These are phyloP conservation scores for Oreochromis tanganicae DNA, from an alignment of 2,113 vertebrate genomes.

Conservation along the genomic window DNA sequence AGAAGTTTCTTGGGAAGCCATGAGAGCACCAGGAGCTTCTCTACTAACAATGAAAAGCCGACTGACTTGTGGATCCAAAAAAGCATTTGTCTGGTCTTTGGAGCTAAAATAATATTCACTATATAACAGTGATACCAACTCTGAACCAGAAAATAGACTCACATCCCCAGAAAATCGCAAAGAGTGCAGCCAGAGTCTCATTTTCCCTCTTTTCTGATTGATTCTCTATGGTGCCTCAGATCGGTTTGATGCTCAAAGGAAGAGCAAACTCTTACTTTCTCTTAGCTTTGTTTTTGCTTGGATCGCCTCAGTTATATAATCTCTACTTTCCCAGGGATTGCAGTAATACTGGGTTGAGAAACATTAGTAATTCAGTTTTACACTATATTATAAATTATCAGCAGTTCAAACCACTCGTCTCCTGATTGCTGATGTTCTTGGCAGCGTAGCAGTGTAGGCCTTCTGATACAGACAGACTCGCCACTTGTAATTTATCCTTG, in stretches of 20 bases:
- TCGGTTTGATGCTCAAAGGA: slow-evolving; percentile 2
- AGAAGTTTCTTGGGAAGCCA: not conserved
- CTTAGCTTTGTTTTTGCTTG: not conserved
- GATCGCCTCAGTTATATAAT: not conserved
- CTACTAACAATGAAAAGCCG: not conserved
- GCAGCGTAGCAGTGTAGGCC: not conserved
- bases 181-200: slow-evolving; percentile 3
- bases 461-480: not conserved
- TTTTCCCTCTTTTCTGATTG: slow-evolving; percentile 15
- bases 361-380: not conserved
- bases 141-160: slow-evolving; percentile 35
- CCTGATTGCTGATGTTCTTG: not conserved
- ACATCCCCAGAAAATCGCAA: slow-evolving; percentile 17
- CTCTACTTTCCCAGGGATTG: not conserved
- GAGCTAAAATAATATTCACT: slow-evolving; percentile 21
- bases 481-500: not conserved
- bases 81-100: not conserved
- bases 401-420: not conserved
- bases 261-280: not conserved
- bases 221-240: slow-evolving; percentile 16
- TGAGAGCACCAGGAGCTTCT: not conserved
- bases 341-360: not conserved
- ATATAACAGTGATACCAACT: not conserved
- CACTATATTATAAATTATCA: not conserved
- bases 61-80: not conserved